Percentiles rank a stretch among this genome's conserved stretches.
Evolutionary conservation across 2,113 vertebrate genomes (phyloP).

Genomic region (Aythya baeri): DNA sequence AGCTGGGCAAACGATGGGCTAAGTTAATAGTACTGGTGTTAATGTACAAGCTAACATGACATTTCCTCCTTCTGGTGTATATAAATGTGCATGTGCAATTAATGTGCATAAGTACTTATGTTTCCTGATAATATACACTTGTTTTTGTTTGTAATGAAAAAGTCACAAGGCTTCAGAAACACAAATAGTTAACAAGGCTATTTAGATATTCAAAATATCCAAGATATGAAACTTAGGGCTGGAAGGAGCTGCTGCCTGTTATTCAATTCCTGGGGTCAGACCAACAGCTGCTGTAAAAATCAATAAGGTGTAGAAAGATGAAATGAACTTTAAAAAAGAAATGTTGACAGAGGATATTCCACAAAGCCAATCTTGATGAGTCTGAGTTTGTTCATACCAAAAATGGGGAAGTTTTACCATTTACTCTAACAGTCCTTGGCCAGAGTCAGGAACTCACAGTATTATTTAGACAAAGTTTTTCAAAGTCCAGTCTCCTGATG

Average conservation of each 20-base stretch:
- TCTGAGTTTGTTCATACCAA: neutral
- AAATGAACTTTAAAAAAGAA: conserved; percentile 34
- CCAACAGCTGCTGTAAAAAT: conserved; percentile 44
- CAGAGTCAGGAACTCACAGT: neutral
- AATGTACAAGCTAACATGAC: neutral
- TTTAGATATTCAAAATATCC: conserved; percentile 20
- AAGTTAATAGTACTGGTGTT: neutral
- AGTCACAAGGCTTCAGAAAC: neutral
- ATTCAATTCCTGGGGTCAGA: conserved; percentile 21
- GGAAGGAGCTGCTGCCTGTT: neutral
- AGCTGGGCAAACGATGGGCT: neutral
- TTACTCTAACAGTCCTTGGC: neutral
- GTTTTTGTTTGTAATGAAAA: conserved; percentile 31
- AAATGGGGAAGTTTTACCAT: neutral
- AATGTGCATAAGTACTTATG: neutral
- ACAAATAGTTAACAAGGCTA: neutral
- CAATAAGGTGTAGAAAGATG: conserved; percentile 39
- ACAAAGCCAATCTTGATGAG: neutral
- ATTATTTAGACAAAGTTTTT: neutral
- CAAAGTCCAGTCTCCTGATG: neutral
- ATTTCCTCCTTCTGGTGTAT: neutral
- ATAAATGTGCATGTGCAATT: neutral
- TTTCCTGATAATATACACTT: neutral
- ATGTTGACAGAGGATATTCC: neutral
- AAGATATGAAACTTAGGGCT: neutral